phyloP scores from a whole-genome alignment of 2,113 vertebrate genomes.

The Jacana jacana region DNA sequence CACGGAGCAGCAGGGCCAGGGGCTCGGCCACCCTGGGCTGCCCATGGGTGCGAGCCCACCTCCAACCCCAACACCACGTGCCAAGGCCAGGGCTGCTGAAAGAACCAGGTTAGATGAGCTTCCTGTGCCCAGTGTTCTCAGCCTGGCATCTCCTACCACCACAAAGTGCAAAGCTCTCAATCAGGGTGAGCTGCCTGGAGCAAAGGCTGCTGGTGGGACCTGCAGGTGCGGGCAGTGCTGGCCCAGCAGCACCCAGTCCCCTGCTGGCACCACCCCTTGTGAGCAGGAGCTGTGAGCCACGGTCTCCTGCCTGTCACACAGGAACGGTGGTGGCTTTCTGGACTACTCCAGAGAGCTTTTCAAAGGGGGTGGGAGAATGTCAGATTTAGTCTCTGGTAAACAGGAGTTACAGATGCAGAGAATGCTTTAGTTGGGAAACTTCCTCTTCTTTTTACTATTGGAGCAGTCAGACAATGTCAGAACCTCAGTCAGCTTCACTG shows the following conservation, averaged over 20 bases:
- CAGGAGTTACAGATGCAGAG: background rate
- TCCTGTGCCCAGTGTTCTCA: fast-evolving
- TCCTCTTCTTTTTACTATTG: background rate
- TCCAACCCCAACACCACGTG: background rate
- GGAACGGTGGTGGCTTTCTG: background rate
- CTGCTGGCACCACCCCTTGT: background rate
- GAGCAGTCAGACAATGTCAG: background rate
- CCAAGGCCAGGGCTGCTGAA: background rate
- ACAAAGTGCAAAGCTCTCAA: background rate
- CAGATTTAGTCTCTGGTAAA: background rate
- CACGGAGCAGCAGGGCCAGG: fast-evolving
- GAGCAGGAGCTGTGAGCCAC: fast-evolving
- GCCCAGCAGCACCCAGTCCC: too few relatives aligned
- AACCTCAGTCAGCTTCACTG: background rate
- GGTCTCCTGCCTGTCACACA: background rate
- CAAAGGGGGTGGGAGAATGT: background rate
- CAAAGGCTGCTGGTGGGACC: background rate
- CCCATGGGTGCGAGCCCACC: too few relatives aligned
- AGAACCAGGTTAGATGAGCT: background rate
- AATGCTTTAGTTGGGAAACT: background rate
- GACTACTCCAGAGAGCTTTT: background rate
- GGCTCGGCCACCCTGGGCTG: background rate
- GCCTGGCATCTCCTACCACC: background rate
- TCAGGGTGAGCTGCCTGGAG: background rate
- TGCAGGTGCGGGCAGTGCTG: too few relatives aligned